A percentile compares a stretch with the other conserved stretches of the same genome.
These are phyloP conservation scores for Dromius quadrimaculatus DNA, from an alignment of 2,888 invertebrate species.

Conservation along the genomic window DNA sequence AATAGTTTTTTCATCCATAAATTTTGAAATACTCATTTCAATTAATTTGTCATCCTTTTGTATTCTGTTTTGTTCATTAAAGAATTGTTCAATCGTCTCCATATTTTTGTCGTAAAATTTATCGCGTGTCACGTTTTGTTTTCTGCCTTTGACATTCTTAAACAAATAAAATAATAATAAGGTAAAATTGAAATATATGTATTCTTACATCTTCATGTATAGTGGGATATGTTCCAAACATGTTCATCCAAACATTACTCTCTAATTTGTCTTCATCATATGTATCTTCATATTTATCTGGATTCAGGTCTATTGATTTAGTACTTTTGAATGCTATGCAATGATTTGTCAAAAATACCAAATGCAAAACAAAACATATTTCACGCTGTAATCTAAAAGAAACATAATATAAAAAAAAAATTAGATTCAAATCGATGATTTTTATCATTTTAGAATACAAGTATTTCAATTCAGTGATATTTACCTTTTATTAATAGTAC, in stretches of 20 bases:
- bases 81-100: not conserved
- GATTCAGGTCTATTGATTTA: slow-evolving; percentile 2
- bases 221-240: slow-evolving; percentile 8
- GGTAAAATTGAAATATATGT: not conserved
- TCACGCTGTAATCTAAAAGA: not conserved
- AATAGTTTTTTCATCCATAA: not conserved
- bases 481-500: not conserved
- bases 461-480: not conserved
- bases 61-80: not conserved
- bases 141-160: not conserved
- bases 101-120: not conserved
- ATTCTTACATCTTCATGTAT: not conserved
- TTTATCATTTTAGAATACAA: not conserved
- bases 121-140: not conserved
- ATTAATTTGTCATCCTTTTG: not conserved
- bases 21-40: not conserved
- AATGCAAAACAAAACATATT: slow-evolving; percentile 7
- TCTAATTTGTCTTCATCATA: slow-evolving; percentile 16
- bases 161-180: slow-evolving; percentile 14
- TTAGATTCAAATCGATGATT: not conserved
- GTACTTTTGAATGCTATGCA: not conserved
- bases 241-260: slow-evolving; percentile 18
- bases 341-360: not conserved
- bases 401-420: slow-evolving; percentile 1
- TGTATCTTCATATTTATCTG: slow-evolving; percentile 6